These are phyloP conservation scores for Cataglyphis albicans DNA, from an alignment of 2,888 invertebrate species.

Conservation along the genomic window DNA sequence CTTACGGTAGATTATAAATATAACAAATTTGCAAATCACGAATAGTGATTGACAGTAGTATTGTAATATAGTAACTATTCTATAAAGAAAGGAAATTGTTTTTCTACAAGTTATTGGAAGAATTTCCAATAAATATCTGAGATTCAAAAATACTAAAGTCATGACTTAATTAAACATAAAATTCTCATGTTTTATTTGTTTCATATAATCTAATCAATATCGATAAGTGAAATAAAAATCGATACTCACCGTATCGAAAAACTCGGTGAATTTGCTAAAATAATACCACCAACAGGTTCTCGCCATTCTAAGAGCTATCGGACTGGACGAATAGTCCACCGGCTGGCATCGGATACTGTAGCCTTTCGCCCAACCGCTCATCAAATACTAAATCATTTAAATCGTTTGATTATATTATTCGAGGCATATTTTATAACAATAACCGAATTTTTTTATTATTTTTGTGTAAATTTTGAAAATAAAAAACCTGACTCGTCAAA, in stretches of 20 bases:
- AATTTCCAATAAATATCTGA: neutral
- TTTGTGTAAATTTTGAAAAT: neutral
- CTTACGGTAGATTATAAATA: neutral
- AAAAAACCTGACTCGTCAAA: neutral
- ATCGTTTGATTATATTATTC: neutral
- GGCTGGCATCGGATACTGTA: constrained; percentile 97
- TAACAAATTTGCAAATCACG: neutral
- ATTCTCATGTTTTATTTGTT: neutral
- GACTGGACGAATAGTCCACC: constrained; percentile 94
- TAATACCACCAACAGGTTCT: constrained; percentile 98
- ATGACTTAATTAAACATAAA: neutral
- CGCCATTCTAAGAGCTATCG: constrained; percentile 95
- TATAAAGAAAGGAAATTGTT: neutral
- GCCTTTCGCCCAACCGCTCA: constrained; percentile 96
- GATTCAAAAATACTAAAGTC: neutral
- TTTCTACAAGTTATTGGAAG: neutral
- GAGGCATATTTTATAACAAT: neutral
- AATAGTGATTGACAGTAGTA: neutral
- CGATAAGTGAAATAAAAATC: neutral
- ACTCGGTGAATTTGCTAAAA: constrained; percentile 98
- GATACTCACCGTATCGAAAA: constrained; percentile 94
- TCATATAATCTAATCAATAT: neutral
- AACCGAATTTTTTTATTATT: neutral
- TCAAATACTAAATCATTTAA: constrained; percentile 89
- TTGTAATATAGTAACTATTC: neutral